A percentile compares a stretch with the other conserved stretches of the same genome.
Evolutionary conservation across 2,797 vertebrate species (phyloP).

Genomic region (Gallinago stenura): DNA sequence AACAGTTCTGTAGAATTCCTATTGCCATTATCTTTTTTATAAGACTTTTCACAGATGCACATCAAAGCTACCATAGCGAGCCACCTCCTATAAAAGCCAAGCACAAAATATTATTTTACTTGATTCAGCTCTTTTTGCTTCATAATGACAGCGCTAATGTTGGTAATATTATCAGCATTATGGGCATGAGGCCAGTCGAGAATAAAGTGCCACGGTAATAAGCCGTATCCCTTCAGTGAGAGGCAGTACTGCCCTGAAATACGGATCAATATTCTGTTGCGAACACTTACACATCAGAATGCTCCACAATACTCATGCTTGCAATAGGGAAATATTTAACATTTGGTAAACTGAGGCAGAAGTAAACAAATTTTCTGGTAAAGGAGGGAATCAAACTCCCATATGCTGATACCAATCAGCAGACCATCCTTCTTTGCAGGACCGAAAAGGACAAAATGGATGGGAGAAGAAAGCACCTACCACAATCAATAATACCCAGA

Average conservation of each 20-base stretch:
- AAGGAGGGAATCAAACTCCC: not conserved
- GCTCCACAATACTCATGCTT: not conserved
- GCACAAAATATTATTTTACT: not conserved
- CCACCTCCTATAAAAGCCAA: not conserved
- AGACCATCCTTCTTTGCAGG: not conserved
- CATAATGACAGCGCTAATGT: not conserved
- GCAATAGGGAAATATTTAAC: not conserved
- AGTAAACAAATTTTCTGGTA: not conserved
- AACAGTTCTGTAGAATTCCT: not conserved
- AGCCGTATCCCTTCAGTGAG: not conserved
- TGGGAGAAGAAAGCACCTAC: not conserved
- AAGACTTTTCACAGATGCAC: not conserved
- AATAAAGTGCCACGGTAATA: not conserved
- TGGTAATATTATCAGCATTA: not conserved
- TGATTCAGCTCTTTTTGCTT: not conserved
- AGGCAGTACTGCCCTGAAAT: not conserved
- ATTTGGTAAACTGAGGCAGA: not conserved
- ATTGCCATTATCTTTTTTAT: not conserved
- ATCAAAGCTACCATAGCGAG: not conserved
- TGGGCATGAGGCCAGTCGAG: accelerated
- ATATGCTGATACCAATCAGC: not conserved
- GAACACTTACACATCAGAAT: not conserved
- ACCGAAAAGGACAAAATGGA: not conserved
- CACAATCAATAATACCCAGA: not conserved
- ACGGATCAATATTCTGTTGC: not conserved